A percentile compares a stretch with the other conserved stretches of the same genome.
Evolutionary conservation across 2,797 vertebrate species (phyloP).

Genomic region (Tragelaphus eurycerus): DNA sequence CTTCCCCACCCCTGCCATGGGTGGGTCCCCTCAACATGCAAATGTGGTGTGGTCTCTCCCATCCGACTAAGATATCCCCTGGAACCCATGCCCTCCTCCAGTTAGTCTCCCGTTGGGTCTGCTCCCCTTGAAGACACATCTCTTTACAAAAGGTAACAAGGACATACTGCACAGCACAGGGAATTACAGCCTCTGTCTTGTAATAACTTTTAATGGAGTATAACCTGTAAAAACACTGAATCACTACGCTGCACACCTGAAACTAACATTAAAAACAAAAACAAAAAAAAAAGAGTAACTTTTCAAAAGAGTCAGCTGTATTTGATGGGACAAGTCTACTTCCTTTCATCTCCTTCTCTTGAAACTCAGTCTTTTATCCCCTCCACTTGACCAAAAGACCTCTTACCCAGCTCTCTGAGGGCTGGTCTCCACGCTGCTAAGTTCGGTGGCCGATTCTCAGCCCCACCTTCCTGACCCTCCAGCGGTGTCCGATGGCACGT

Average conservation of each 20-base stretch:
- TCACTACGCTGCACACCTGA: neutral
- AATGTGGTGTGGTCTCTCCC: neutral
- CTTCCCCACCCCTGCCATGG: neutral
- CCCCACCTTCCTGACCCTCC: neutral
- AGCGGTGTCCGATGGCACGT: fast-evolving
- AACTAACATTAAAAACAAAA: neutral
- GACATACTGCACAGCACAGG: neutral
- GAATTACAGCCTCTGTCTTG: neutral
- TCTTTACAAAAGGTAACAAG: neutral
- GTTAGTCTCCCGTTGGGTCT: neutral
- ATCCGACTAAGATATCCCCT: neutral
- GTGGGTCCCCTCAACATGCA: neutral
- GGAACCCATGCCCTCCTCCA: neutral
- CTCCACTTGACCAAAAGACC: neutral
- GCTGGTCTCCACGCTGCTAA: neutral
- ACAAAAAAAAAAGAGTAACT: neutral
- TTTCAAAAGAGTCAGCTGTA: neutral
- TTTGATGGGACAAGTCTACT: neutral
- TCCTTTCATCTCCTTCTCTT: neutral
- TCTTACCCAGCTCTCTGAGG: neutral
- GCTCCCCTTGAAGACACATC: neutral
- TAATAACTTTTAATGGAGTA: neutral
- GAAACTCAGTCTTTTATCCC: neutral
- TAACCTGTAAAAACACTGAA: neutral
- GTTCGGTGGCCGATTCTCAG: neutral